Evolutionary conservation across 2,113 vertebrate genomes (phyloP).

Genomic region (Grus americana): DNA sequence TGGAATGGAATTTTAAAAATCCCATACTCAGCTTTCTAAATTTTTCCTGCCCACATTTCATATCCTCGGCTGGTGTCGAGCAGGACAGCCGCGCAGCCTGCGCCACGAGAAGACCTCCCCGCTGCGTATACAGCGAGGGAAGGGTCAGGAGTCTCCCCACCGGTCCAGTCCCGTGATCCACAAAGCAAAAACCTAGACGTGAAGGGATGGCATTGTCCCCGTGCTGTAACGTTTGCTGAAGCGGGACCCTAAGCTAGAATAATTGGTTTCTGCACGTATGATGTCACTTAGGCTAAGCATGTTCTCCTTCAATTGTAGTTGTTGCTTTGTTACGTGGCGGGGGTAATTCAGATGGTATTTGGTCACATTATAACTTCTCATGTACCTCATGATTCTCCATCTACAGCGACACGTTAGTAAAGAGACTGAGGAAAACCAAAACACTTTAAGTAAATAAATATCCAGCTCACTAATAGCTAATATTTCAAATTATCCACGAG

Average conservation of each 20-base stretch:
- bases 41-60: neutral
- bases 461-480: slow-evolving; percentile 1
- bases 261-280: neutral
- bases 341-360: neutral
- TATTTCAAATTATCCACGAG: slow-evolving; percentile 22
- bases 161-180: neutral
- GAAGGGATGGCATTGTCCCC: neutral
- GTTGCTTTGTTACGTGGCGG: neutral
- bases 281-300: neutral
- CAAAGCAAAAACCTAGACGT: neutral
- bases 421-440: neutral
- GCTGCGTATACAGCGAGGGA: neutral
- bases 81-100: neutral
- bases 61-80: neutral
- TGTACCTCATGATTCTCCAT: neutral
- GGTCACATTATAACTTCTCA: neutral
- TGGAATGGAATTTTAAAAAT: neutral
- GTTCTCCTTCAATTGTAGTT: neutral
- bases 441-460: slow-evolving; percentile 10
- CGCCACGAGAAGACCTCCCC: accelerated
- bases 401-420: neutral
- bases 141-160: neutral
- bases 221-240: accelerated
- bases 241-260: neutral
- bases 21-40: neutral